A percentile compares a stretch with the other conserved stretches of the same genome.
Evolutionary conservation across 1,140 invertebrate genomes (phyloP).

Genomic region (Planococcus citri): DNA sequence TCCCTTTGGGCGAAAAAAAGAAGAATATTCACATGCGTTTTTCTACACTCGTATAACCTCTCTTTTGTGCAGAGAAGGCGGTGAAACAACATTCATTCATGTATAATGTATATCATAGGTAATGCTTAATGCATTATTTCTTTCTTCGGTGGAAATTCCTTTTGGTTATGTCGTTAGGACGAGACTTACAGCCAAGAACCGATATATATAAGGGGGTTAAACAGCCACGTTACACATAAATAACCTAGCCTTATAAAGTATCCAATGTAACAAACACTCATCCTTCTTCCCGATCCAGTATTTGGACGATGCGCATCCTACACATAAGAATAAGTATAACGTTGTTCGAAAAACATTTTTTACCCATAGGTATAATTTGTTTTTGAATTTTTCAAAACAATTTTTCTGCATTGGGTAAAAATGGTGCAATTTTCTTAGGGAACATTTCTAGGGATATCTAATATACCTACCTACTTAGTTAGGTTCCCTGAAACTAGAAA

Average conservation of each 20-base stretch:
- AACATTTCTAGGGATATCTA: too few species aligned
- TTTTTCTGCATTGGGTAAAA: too few species aligned
- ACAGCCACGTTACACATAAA: not conserved
- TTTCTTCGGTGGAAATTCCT: not conserved
- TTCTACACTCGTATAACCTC: not conserved
- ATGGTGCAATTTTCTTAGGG: too few species aligned
- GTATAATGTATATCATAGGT: slow-evolving; percentile 7
- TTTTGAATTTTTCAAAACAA: too few species aligned
- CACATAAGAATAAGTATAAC: too few species aligned
- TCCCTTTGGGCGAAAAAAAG: not conserved
- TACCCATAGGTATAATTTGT: too few species aligned
- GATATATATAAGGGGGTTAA: not conserved
- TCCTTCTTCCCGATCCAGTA: not conserved
- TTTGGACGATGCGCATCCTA: too few species aligned
- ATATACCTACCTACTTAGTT: too few species aligned
- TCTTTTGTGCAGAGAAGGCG: not conserved
- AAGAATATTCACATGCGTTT: not conserved
- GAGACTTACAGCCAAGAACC: not conserved
- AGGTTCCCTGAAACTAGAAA: too few species aligned
- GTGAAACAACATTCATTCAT: not conserved
- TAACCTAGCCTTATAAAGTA: slow-evolving; percentile 2
- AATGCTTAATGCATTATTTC: slow-evolving; percentile 7
- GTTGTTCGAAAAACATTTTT: too few species aligned
- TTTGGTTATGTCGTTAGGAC: not conserved
- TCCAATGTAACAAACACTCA: not conserved